A percentile compares a stretch with the other conserved stretches of the same genome.
phyloP scores from a whole-genome alignment of 2,113 vertebrate genomes.

The Turdus rufiventris region DNA sequence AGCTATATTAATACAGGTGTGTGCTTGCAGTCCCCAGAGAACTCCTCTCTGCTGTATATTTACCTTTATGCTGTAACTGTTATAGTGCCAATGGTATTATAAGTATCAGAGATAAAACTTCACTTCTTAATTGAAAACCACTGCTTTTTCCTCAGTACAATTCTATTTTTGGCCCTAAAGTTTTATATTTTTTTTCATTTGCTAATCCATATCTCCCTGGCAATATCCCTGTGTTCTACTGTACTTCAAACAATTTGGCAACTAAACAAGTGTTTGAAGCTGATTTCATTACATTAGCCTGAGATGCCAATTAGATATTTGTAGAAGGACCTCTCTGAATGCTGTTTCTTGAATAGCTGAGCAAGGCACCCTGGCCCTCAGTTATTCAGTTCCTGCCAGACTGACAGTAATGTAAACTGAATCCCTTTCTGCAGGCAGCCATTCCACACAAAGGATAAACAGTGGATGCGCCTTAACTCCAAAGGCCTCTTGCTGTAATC shows the following conservation, averaged over 20 bases:
- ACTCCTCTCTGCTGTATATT: background rate
- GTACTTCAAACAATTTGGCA: background rate
- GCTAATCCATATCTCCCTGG: background rate
- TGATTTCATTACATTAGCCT: conserved; percentile 3
- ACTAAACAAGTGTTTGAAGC: background rate
- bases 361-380: background rate
- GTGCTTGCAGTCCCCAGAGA: background rate
- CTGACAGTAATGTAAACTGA: conserved; percentile 1
- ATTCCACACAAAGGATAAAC: background rate
- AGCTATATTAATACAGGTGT: background rate
- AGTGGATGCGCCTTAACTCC: background rate
- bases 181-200: background rate
- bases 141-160: background rate
- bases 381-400: background rate
- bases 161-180: background rate
- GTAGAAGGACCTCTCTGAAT: background rate
- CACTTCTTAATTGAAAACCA: background rate
- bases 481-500: background rate
- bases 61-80: background rate
- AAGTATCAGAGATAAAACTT: background rate
- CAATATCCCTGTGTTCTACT: background rate
- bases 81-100: background rate
- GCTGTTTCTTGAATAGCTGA: background rate
- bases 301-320: background rate
- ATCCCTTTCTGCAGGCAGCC: background rate